phyloP scores from a whole-genome alignment of 2,888 invertebrate genomes.

The Aphidoletes aphidimyza region DNA sequence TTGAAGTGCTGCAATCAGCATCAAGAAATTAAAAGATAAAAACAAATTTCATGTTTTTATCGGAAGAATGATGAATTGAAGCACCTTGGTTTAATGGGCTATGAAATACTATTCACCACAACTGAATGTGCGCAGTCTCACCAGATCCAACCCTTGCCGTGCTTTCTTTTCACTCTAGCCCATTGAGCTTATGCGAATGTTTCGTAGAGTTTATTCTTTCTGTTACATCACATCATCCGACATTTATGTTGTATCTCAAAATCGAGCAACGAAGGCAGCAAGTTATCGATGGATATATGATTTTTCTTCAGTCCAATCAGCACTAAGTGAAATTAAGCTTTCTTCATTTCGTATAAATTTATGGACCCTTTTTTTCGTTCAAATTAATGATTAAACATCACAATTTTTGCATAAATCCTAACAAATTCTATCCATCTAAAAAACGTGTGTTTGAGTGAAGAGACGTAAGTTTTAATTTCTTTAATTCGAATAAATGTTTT shows the following conservation, averaged over 20 bases:
- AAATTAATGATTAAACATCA: neutral
- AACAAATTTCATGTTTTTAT: neutral
- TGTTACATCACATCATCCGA: neutral
- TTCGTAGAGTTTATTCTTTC: neutral
- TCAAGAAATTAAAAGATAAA: neutral
- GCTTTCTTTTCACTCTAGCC: neutral
- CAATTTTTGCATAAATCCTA: neutral
- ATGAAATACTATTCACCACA: neutral
- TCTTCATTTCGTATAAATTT: neutral
- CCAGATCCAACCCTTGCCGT: constrained; percentile 28
- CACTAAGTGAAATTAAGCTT: constrained; percentile 24
- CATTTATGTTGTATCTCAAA: neutral
- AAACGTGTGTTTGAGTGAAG: constrained; percentile 31
- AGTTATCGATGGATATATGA: constrained; percentile 23
- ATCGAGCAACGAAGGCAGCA: neutral
- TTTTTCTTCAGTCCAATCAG: constrained; percentile 32
- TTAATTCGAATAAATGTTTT: constrained; percentile 8
- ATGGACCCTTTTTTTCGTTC: neutral
- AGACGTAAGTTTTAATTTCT: constrained; percentile 50
- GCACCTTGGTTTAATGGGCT: neutral
- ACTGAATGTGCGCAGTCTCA: constrained; percentile 34
- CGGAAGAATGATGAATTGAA: neutral
- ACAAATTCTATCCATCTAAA: neutral
- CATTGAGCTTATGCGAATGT: too few species aligned
- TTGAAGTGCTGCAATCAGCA: neutral